Evolutionary conservation across 2,888 invertebrate species (phyloP).

Genomic region (Euproctis similis): DNA sequence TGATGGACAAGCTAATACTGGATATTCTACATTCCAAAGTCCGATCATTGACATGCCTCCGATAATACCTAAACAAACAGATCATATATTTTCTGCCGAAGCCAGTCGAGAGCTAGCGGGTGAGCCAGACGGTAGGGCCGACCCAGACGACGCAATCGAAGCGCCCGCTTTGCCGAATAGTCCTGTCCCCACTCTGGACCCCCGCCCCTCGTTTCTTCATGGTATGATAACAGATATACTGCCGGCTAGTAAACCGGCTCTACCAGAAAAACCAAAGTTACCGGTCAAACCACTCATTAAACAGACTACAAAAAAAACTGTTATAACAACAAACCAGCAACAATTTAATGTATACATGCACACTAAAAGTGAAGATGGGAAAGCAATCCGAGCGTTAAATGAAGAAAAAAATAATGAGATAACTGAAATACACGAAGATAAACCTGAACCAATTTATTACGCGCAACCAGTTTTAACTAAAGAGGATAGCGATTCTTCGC

Average conservation of each 20-base stretch:
- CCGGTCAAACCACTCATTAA: slow-evolving; percentile 77
- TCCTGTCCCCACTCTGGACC: slow-evolving; percentile 77
- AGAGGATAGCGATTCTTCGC: slow-evolving; percentile 74
- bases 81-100: slow-evolving; percentile 66
- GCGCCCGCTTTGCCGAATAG: slow-evolving; percentile 82
- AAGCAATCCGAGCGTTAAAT: slow-evolving; percentile 33
- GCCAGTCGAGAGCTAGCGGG: slow-evolving; percentile 87
- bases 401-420: slow-evolving; percentile 61
- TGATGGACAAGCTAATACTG: slow-evolving; percentile 59
- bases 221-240: slow-evolving; percentile 73
- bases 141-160: slow-evolving; percentile 82
- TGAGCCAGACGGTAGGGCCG: slow-evolving; percentile 91
- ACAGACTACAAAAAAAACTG: slow-evolving; percentile 56
- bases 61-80: slow-evolving; percentile 59
- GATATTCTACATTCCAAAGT: slow-evolving; percentile 68
- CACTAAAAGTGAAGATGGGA: slow-evolving; percentile 49
- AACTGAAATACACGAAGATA: slow-evolving; percentile 50
- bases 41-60: slow-evolving; percentile 67
- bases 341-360: slow-evolving; percentile 73
- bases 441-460: slow-evolving; percentile 57
- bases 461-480: slow-evolving; percentile 70
- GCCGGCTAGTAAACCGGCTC: slow-evolving; percentile 72
- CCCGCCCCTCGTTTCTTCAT: slow-evolving; percentile 83
- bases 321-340: slow-evolving; percentile 51
- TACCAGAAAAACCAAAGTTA: slow-evolving; percentile 83